Evolutionary conservation across 2,113 vertebrate genomes (phyloP).

Genomic region (Xiphophorus couchianus): DNA sequence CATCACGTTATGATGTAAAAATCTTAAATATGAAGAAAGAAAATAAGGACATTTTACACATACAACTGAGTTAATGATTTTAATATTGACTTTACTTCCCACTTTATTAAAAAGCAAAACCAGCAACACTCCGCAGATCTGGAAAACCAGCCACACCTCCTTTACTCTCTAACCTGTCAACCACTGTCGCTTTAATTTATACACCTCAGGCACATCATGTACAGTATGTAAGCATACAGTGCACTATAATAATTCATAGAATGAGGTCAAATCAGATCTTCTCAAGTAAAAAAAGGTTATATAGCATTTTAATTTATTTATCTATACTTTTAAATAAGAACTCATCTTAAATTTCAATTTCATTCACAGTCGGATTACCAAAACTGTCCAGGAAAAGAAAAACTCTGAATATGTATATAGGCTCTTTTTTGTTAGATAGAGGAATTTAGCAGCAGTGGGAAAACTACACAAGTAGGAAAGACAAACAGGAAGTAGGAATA

Average conservation of each 20-base stretch:
- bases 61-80: conserved; percentile 27
- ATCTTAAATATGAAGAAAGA: neutral
- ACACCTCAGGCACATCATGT: conserved; percentile 39
- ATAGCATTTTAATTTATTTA: conserved; percentile 73
- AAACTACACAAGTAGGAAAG: conserved; percentile 50
- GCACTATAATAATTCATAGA: conserved; percentile 11
- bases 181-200: conserved; percentile 10
- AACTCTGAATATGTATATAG: conserved; percentile 70
- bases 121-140: conserved; percentile 30
- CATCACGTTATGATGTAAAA: neutral
- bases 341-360: conserved; percentile 74
- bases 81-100: conserved; percentile 22
- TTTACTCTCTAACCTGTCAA: conserved; percentile 16
- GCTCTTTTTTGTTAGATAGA: conserved; percentile 72
- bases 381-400: conserved; percentile 46
- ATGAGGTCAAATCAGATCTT: conserved; percentile 16
- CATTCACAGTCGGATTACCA: conserved; percentile 78
- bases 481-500: conserved; percentile 43
- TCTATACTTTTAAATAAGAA: conserved; percentile 80
- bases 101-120: conserved; percentile 51
- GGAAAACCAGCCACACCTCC: conserved; percentile 38
- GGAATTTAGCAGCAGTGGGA: conserved; percentile 76
- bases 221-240: conserved; percentile 25
- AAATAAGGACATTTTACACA: conserved; percentile 24
- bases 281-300: conserved; percentile 54